Conservation (phyloP, 2,888 invertebrate genomes). For the Seladonia tumulorum region DNA sequence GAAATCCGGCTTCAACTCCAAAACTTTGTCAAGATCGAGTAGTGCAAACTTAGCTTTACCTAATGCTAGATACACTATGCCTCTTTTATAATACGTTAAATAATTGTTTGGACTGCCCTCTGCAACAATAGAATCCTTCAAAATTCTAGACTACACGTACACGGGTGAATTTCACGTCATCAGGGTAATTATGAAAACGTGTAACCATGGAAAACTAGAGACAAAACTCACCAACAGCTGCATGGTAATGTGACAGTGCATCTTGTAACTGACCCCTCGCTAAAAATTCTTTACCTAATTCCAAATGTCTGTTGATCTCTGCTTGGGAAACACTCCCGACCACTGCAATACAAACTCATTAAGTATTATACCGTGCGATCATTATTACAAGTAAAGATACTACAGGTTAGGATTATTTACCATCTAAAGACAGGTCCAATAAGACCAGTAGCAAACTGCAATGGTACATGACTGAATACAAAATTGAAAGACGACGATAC, state of each 20-base stretch:
- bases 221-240: conserved; percentile 93
- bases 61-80: conserved; percentile 97
- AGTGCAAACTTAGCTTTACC: conserved; percentile 98
- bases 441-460: conserved; percentile 79
- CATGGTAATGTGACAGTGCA: conserved; percentile 98
- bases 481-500: conserved; percentile 34
- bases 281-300: conserved; percentile 96
- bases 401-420: conserved; percentile 79
- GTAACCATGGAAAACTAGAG: conserved; percentile 18
- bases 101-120: conserved; percentile 98
- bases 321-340: conserved; percentile 89
- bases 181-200: background rate
- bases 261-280: conserved; percentile 97
- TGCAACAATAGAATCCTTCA: conserved; percentile 83
- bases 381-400: conserved; percentile 12
- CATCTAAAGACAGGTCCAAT: conserved; percentile 79
- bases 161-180: background rate
- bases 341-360: conserved; percentile 84
- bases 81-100: conserved; percentile 97
- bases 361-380: background rate
- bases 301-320: conserved; percentile 96
- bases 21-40: conserved; percentile 95
- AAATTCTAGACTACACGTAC: background rate
- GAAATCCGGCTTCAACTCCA: conserved; percentile 98
- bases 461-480: conserved; percentile 77